A percentile compares a stretch with the other conserved stretches of the same genome.
phyloP scores from a whole-genome alignment of 2,797 vertebrate genomes.

The Gallinago stenura region DNA sequence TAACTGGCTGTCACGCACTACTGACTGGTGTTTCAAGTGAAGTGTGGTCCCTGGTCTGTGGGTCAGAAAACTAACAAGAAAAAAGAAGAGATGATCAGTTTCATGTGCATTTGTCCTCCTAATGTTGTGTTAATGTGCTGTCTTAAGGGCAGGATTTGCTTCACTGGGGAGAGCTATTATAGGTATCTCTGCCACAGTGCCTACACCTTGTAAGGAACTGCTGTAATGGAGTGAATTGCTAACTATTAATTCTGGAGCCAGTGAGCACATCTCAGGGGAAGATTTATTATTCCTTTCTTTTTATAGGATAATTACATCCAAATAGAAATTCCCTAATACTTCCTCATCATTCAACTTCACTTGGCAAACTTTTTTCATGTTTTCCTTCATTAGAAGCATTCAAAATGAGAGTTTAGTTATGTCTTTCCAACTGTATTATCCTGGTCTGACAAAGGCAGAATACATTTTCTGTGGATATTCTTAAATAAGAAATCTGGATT shows the following conservation, averaged over 20 bases:
- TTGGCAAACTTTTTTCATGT: not conserved
- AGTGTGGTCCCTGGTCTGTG: not conserved
- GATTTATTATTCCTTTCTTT: conserved; percentile 1
- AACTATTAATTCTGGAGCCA: not conserved
- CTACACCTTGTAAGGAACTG: not conserved
- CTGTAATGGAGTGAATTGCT: not conserved
- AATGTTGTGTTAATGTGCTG: not conserved
- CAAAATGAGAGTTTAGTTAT: not conserved
- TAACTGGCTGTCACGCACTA: not conserved
- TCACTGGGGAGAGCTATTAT: not conserved
- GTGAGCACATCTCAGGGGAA: not conserved
- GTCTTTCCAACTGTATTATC: not conserved
- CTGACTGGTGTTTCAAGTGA: not conserved
- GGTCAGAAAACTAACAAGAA: not conserved
- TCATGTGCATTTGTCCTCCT: not conserved
- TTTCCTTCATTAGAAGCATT: not conserved
- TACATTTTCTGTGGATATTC: not conserved
- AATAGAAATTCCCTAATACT: not conserved
- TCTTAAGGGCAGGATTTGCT: not conserved
- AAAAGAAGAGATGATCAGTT: not conserved
- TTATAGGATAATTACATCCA: not conserved
- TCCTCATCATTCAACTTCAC: not conserved
- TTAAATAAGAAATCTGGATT: not conserved
- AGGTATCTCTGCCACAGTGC: not conserved
- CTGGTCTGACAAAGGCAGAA: not conserved